These are phyloP conservation scores for Abrostola tripartita DNA, from an alignment of 2,888 invertebrate species.

Conservation along the genomic window DNA sequence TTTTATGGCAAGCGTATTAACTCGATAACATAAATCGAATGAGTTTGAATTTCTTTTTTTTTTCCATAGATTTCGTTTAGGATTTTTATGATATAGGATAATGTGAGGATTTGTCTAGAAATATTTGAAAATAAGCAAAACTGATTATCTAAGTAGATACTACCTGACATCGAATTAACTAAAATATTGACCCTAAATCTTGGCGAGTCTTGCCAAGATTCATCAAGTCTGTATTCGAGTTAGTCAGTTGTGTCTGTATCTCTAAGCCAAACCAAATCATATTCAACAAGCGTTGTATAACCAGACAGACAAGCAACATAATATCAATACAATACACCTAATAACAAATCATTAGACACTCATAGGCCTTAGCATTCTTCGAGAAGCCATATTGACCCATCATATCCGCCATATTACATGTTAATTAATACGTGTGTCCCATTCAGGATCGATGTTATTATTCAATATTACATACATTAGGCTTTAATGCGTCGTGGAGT, in stretches of 20 bases:
- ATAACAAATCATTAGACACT: constrained; percentile 19
- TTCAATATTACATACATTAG: constrained; percentile 66
- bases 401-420: constrained; percentile 64
- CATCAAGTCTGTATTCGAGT: no score
- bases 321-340: constrained; percentile 17
- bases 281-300: not conserved
- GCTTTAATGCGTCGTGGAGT: constrained; percentile 59
- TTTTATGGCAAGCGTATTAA: not conserved
- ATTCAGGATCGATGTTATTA: constrained; percentile 68
- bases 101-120: no score
- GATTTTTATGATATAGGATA: no score
- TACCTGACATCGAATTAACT: no score
- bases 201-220: no score
- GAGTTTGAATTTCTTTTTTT: not conserved
- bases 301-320: not conserved
- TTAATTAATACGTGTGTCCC: constrained; percentile 65
- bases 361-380: constrained; percentile 33
- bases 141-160: no score
- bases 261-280: no score
- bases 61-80: not conserved
- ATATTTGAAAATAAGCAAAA: no score
- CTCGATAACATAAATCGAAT: not conserved
- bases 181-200: no score
- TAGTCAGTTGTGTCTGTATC: no score
- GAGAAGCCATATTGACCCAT: constrained; percentile 48